Evolutionary conservation across 2,113 vertebrate genomes (phyloP), one percentile per base, ranked within the genome.

Genomic region (Dendrocopos noguchii): DNA sequence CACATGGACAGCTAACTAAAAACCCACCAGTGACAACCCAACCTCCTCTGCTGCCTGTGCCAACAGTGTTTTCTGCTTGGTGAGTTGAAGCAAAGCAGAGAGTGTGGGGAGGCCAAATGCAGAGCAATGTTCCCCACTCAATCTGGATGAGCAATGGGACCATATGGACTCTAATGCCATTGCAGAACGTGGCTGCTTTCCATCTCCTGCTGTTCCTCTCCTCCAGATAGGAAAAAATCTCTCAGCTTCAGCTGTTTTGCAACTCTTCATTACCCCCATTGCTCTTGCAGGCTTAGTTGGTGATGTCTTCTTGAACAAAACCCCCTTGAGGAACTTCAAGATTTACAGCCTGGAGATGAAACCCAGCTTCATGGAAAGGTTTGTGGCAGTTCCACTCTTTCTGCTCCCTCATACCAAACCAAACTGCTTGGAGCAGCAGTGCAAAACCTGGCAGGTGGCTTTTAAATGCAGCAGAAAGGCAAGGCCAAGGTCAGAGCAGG

Each of bases 331-430:
- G 88, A 97, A 98, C 75, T 98, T 98, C 95, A 98, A 91, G 95
- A 98, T 98, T 91, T 98, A 98, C 89, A 98, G 97, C 70, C 88
- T 98, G 88, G 98, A 98, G 79, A 98, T 98, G 98, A 97, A 97
- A 87, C 92, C 96, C 52, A 81, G 59, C 90, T 98, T 98, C 91
- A 97, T 98, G 75, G 90, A 96, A 87, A 98, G 98, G 98, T 98
- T 87, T 73, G 96, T 56, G 61, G 22, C 15, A 66, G 71, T 81
- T 31, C 9, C 66, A 28, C 2, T 0, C 13, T 12, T 46, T 56
- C 55, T 33, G 24, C 17, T 66, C 39, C 46, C 70, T 92, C 53
- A 3, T 94, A 85, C 74, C 42, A 53, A 86, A 65, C 46, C 57
- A 55, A 83, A n/a, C 44, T 71, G 34, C 50, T 91, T 78, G 60